Evolutionary conservation across 2,113 vertebrate species (phyloP).

Genomic region (Piprites chloris): DNA sequence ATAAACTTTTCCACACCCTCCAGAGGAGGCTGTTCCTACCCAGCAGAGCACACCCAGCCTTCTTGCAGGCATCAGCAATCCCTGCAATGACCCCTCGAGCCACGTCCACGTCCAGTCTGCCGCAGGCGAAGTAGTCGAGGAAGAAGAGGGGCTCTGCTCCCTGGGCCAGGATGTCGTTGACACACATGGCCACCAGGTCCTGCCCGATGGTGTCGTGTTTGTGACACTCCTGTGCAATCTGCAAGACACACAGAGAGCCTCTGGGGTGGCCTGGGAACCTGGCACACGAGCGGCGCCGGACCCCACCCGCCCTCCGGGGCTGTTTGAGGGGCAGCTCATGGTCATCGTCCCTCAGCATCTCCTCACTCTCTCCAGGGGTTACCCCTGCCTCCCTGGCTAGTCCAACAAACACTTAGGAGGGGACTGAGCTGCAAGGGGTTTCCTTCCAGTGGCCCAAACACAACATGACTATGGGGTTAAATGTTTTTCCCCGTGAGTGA

Average conservation of each 20-base stretch:
- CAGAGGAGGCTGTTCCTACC: constrained; percentile 73
- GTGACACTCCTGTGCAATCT: constrained; percentile 88
- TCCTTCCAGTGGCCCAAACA: neutral
- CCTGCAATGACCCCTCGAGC: constrained; percentile 82
- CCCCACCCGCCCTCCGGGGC: neutral
- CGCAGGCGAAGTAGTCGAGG: constrained; percentile 95
- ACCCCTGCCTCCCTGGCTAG: neutral
- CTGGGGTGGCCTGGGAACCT: neutral
- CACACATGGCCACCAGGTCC: constrained; percentile 97
- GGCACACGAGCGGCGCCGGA: neutral
- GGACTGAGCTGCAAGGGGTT: neutral
- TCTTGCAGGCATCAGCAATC: constrained; percentile 83
- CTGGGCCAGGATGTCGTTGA: constrained; percentile 93
- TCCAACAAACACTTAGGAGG: neutral
- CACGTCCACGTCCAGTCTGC: constrained; percentile 84
- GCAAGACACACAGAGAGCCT: neutral
- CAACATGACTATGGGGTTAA: neutral
- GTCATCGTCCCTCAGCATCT: neutral
- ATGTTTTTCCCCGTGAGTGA: neutral
- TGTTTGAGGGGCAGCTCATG: neutral
- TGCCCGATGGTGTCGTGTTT: constrained; percentile 87
- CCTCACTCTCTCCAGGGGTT: neutral
- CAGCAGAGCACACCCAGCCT: constrained; percentile 88
- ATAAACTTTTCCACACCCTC: neutral
- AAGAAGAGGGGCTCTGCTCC: constrained; percentile 97